Percentiles rank a stretch among this genome's conserved stretches.
Evolutionary conservation across 2,797 vertebrate species (phyloP).

Genomic region (Phataginus tricuspis): DNA sequence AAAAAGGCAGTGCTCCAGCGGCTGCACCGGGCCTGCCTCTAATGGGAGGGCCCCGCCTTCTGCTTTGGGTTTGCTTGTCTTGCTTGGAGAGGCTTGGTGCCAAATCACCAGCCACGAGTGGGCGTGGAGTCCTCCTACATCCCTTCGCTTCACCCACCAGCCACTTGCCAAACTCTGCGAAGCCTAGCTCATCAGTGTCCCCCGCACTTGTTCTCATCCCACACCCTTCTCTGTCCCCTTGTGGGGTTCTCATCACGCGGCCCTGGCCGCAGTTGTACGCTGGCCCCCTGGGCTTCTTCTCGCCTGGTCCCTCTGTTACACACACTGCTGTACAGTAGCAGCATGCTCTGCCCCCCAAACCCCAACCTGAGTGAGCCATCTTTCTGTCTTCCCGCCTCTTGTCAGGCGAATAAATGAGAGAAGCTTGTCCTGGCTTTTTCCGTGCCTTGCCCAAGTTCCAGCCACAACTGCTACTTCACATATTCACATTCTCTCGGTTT

Average conservation of each 20-base stretch:
- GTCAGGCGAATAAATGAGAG: background rate
- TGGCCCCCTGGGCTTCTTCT: background rate
- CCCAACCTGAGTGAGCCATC: background rate
- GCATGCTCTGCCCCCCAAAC: background rate
- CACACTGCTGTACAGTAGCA: background rate
- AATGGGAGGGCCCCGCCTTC: too few species aligned
- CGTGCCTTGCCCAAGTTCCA: background rate
- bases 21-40: background rate
- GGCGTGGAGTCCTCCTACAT: background rate
- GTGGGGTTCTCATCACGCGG: background rate
- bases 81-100: background rate
- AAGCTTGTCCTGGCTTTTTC: background rate
- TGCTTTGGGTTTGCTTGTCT: background rate
- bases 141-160: background rate
- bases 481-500: background rate
- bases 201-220: accelerated
- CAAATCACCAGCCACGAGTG: background rate
- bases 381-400: background rate
- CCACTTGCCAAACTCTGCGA: background rate
- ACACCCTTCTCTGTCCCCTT: background rate
- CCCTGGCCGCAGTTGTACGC: background rate
- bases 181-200: background rate
- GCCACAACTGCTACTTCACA: background rate
- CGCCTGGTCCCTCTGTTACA: background rate
- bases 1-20: background rate